Conservation (phyloP, 2,113 vertebrate species). For the Pseudopodoces humilis region DNA sequence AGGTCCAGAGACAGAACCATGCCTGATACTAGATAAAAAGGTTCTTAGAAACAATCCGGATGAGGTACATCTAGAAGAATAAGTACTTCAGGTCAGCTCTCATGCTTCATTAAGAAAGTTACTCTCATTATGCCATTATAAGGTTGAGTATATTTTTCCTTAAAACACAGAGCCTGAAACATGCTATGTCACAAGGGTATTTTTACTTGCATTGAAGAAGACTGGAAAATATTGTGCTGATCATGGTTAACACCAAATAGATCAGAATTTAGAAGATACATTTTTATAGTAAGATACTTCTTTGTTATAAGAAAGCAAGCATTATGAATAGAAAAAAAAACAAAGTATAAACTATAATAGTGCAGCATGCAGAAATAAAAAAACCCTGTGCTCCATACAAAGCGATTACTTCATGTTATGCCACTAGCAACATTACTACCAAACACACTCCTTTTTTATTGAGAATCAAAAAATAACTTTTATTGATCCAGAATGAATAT, state of each 20-base stretch:
- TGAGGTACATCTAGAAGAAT: neutral
- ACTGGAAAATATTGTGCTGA: neutral
- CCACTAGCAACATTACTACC: neutral
- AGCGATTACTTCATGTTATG: neutral
- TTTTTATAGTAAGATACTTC: neutral
- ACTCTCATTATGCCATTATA: neutral
- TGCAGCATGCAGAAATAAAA: neutral
- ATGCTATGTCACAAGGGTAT: neutral
- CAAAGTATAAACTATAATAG: neutral
- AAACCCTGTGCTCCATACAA: neutral
- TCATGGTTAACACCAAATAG: neutral
- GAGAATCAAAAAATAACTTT: neutral
- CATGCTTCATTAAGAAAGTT: neutral
- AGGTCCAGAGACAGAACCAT: neutral
- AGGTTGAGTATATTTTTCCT: neutral
- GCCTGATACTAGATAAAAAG: neutral
- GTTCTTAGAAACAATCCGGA: neutral
- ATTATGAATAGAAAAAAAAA: neutral
- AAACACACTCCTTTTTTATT: neutral
- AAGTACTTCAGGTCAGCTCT: neutral
- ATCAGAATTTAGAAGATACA: neutral
- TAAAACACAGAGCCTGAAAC: neutral
- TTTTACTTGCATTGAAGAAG: neutral
- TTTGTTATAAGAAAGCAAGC: neutral
- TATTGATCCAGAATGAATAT: neutral